A percentile compares a stretch with the other conserved stretches of the same genome.
phyloP scores from a whole-genome alignment of 2,113 vertebrate genomes.

The Ia io region DNA sequence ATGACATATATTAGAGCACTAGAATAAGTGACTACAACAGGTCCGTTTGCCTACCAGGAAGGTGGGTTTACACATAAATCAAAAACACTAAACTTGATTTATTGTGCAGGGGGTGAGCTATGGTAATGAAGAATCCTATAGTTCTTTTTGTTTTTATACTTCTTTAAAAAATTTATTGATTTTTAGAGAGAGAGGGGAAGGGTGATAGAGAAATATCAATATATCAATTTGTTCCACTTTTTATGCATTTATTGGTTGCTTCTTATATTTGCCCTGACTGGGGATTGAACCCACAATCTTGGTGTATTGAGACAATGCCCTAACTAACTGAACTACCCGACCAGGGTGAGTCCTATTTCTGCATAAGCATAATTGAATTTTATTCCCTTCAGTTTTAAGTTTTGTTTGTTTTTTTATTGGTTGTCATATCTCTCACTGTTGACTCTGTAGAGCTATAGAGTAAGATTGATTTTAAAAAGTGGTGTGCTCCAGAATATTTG shows the following conservation, averaged over 20 bases:
- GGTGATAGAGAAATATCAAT: neutral
- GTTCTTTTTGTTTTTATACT: neutral
- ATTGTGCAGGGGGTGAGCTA: neutral
- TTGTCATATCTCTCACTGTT: neutral
- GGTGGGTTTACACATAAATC: neutral
- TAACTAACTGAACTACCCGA: neutral
- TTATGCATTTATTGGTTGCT: neutral
- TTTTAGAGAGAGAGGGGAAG: neutral
- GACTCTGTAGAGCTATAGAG: neutral
- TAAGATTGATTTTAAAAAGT: neutral
- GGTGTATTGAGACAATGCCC: neutral
- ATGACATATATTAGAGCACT: neutral
- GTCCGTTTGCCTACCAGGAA: neutral
- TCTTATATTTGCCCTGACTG: neutral
- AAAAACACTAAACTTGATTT: neutral
- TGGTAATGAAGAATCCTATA: neutral
- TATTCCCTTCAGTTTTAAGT: constrained; percentile 10
- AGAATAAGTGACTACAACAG: neutral
- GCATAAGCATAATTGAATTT: neutral
- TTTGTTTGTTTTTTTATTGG: constrained; percentile 5
- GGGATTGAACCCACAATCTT: neutral
- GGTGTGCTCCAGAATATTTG: neutral
- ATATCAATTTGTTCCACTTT: neutral
- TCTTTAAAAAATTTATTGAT: neutral
- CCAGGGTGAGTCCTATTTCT: neutral